Evolutionary conservation across 2,888 invertebrate genomes (phyloP).

Genomic region (Chironomus riparius): DNA sequence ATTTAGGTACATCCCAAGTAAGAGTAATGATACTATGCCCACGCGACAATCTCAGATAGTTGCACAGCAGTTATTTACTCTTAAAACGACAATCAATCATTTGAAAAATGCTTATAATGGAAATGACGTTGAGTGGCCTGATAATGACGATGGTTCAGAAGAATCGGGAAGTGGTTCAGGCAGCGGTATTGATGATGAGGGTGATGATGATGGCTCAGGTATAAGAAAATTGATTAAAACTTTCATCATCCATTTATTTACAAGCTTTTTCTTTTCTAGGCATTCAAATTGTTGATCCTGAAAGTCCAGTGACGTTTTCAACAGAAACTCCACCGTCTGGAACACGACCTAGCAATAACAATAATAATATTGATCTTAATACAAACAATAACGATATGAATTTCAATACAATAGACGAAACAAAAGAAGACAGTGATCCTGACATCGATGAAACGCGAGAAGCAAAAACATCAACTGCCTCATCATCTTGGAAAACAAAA

Average conservation of each 20-base stretch:
- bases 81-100: constrained; percentile 69
- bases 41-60: constrained; percentile 41
- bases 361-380: neutral
- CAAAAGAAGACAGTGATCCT: constrained; percentile 28
- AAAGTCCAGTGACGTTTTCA: constrained; percentile 9
- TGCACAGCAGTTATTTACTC: constrained; percentile 63
- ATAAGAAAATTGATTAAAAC: neutral
- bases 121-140: constrained; percentile 79
- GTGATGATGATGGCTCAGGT: constrained; percentile 41
- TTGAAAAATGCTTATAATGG: constrained; percentile 85
- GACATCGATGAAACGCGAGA: neutral
- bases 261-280: neutral
- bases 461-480: constrained; percentile 35
- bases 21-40: neutral
- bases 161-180: constrained; percentile 63
- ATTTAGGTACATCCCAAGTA: constrained; percentile 37
- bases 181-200: constrained; percentile 47
- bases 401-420: constrained; percentile 28
- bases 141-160: constrained; percentile 46
- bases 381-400: constrained; percentile 6
- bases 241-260: neutral
- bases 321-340: constrained; percentile 21
- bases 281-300: constrained; percentile 28
- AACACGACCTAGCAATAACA: neutral
- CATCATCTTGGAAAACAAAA: constrained; percentile 51